Evolutionary conservation across 2,113 vertebrate species (phyloP).

Genomic region (Gallinago paraguaiae): DNA sequence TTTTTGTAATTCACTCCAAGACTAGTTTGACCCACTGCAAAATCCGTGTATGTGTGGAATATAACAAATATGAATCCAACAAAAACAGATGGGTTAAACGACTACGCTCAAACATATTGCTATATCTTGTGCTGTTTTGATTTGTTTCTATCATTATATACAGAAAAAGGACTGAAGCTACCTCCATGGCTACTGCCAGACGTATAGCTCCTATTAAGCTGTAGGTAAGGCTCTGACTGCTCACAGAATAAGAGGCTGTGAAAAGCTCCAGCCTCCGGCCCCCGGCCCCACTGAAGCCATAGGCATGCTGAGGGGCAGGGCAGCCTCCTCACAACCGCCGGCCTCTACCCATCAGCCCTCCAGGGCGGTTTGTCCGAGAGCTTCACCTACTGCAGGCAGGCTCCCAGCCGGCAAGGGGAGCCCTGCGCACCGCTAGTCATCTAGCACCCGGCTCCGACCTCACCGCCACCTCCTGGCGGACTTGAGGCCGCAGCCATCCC

Average conservation of each 20-base stretch:
- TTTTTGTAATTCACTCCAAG: neutral
- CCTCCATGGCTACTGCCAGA: neutral
- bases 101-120: fast-evolving
- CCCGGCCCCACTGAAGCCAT: neutral
- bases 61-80: neutral
- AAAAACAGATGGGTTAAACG: fast-evolving
- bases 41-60: fast-evolving
- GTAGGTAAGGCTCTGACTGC: no score
- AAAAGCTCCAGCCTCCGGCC: fast-evolving
- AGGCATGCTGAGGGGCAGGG: fast-evolving
- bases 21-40: fast-evolving
- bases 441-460: neutral
- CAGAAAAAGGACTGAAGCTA: fast-evolving
- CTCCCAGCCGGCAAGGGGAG: no score
- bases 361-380: fast-evolving
- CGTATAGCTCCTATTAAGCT: fast-evolving
- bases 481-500: fast-evolving
- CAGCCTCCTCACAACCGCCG: neutral
- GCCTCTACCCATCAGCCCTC: neutral
- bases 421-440: fast-evolving
- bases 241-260: neutral
- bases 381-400: neutral
- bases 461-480: fast-evolving
- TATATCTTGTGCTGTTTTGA: fast-evolving
- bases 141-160: fast-evolving